Evolutionary conservation across 2,888 invertebrate genomes (phyloP).

Genomic region (Apeira syringaria): DNA sequence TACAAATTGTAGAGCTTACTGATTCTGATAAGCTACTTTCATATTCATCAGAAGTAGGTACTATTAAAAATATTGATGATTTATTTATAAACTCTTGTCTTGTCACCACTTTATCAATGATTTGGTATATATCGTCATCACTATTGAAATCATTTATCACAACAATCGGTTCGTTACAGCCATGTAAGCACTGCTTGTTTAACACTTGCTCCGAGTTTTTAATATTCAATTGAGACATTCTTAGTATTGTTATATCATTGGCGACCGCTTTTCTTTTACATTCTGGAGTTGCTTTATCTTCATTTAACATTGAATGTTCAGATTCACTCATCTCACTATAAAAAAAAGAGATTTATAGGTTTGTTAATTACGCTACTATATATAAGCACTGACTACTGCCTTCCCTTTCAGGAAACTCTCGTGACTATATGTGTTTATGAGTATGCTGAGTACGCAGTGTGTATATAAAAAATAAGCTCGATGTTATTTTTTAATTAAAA

Average conservation of each 20-base stretch:
- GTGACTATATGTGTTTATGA: no score
- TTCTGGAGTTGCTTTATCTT: neutral
- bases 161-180: slow-evolving; percentile 26
- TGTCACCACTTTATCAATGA: slow-evolving; percentile 39
- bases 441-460: no score
- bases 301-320: neutral
- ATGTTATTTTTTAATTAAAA: no score
- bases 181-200: slow-evolving; percentile 2
- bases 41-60: slow-evolving; percentile 42
- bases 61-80: slow-evolving; percentile 49
- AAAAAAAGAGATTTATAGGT: no score
- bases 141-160: slow-evolving; percentile 36
- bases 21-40: slow-evolving; percentile 29
- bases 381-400: no score
- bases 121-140: slow-evolving; percentile 32
- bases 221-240: slow-evolving; percentile 26
- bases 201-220: slow-evolving; percentile 1
- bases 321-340: slow-evolving; percentile 11
- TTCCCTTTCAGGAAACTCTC: no score
- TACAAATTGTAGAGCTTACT: slow-evolving; percentile 39
- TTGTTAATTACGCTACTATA: no score
- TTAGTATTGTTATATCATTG: slow-evolving; percentile 24
- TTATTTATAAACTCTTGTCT: slow-evolving; percentile 30
- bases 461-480: no score
- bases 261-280: slow-evolving; percentile 1